Conservation (phyloP, 2,113 vertebrate species). For the Saguinus midas region DNA sequence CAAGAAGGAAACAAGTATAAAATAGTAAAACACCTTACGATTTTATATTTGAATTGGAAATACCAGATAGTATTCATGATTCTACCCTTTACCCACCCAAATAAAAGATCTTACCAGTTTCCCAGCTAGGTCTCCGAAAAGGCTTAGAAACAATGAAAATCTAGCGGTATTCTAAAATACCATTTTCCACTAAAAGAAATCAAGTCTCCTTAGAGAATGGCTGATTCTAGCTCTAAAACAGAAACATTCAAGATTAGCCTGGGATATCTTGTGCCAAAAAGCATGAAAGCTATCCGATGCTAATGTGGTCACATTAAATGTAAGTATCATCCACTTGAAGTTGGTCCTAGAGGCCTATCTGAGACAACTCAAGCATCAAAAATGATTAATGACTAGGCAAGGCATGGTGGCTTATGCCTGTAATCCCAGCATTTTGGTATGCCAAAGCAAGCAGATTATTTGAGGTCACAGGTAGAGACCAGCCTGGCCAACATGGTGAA, state of each 20-base stretch:
- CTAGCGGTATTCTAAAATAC: background rate
- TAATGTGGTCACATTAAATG: background rate
- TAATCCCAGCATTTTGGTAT: no score
- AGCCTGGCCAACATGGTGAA: no score
- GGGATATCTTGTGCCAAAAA: background rate
- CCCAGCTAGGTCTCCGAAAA: background rate
- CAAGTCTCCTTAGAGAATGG: background rate
- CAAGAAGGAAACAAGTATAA: background rate
- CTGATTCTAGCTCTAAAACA: background rate
- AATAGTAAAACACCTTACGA: background rate
- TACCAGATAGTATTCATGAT: background rate
- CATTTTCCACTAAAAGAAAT: background rate
- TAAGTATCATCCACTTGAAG: background rate
- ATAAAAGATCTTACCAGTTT: background rate
- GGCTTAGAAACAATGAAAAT: background rate
- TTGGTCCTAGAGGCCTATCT: background rate
- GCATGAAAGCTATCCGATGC: background rate
- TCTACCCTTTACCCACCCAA: background rate
- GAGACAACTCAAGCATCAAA: background rate
- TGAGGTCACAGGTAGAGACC: no score
- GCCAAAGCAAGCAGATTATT: no score
- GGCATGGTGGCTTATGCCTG: no score
- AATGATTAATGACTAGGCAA: background rate
- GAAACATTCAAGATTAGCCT: background rate
- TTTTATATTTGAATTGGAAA: slow-evolving; percentile 23